A percentile compares a stretch with the other conserved stretches of the same genome.
phyloP scores from a whole-genome alignment of 2,888 invertebrate species.

The Lasioglossum vierecki region DNA sequence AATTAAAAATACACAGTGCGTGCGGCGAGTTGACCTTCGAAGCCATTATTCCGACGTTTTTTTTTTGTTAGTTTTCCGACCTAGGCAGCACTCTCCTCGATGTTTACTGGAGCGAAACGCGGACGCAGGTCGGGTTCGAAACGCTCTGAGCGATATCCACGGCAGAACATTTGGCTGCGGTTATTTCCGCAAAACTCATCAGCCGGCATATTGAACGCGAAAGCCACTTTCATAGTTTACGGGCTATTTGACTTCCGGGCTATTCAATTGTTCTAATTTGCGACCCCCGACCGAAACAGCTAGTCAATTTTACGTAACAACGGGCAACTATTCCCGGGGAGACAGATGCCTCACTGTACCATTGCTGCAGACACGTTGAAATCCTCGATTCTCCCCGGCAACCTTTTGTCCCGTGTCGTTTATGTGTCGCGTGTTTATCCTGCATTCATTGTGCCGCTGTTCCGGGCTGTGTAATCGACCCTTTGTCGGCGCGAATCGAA shows the following conservation, averaged over 20 bases:
- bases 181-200: background rate
- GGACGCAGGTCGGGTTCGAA: background rate
- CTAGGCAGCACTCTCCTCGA: background rate
- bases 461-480: slow-evolving; percentile 27
- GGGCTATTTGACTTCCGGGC: slow-evolving; percentile 8
- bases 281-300: background rate
- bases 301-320: slow-evolving; percentile 9
- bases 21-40: background rate
- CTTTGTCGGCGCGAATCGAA: slow-evolving; percentile 29
- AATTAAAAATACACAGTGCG: background rate
- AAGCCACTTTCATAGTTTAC: slow-evolving; percentile 21
- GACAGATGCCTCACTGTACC: background rate
- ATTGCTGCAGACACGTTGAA: slow-evolving; percentile 2
- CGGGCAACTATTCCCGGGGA: slow-evolving; percentile 15
- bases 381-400: slow-evolving; percentile 32
- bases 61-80: background rate
- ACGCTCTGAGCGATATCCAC: background rate
- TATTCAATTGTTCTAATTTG: slow-evolving; percentile 17
- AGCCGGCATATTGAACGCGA: background rate
- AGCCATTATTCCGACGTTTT: background rate
- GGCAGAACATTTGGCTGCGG: background rate
- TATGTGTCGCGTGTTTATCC: slow-evolving; percentile 25
- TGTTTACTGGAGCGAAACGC: slow-evolving; percentile 16
- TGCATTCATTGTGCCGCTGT: slow-evolving; percentile 6
- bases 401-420: background rate